Evolutionary conservation across 2,888 invertebrate species (phyloP).

Genomic region (Phytoseiulus persimilis): DNA sequence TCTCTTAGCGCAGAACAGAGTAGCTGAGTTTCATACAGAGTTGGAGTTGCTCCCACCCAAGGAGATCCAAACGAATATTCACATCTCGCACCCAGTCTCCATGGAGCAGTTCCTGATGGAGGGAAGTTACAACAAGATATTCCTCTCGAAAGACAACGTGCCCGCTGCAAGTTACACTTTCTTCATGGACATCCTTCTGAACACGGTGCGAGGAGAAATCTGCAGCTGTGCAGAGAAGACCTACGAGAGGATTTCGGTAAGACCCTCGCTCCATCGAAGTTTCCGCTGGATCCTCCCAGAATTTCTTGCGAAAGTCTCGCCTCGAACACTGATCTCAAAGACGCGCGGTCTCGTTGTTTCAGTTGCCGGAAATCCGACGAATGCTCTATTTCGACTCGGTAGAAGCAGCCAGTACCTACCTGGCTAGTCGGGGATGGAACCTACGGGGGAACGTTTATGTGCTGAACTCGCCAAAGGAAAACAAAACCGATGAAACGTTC

Average conservation of each 20-base stretch:
- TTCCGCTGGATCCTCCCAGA: no score
- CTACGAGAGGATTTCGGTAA: conserved; percentile 73
- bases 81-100: conserved; percentile 84
- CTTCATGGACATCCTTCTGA: conserved; percentile 89
- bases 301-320: no score
- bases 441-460: conserved; percentile 68
- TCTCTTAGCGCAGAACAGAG: conserved; percentile 84
- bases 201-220: conserved; percentile 92
- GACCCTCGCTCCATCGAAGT: background rate
- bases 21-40: conserved; percentile 97
- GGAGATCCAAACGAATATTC: conserved; percentile 79
- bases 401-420: conserved; percentile 20
- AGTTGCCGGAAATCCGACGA: conserved; percentile 66
- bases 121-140: conserved; percentile 96
- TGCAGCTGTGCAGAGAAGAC: conserved; percentile 94
- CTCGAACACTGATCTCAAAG: no score
- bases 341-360: conserved; percentile 44
- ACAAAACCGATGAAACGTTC: conserved; percentile 62
- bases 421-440: conserved; percentile 68
- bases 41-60: conserved; percentile 83
- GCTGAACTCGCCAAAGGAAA: conserved; percentile 66
- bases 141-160: conserved; percentile 84
- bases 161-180: conserved; percentile 90
- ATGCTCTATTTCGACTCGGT: conserved; percentile 67
- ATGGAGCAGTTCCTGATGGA: conserved; percentile 98